These are phyloP conservation scores for Lamprotornis superbus DNA, from an alignment of 2,113 vertebrate genomes.

Conservation along the genomic window DNA sequence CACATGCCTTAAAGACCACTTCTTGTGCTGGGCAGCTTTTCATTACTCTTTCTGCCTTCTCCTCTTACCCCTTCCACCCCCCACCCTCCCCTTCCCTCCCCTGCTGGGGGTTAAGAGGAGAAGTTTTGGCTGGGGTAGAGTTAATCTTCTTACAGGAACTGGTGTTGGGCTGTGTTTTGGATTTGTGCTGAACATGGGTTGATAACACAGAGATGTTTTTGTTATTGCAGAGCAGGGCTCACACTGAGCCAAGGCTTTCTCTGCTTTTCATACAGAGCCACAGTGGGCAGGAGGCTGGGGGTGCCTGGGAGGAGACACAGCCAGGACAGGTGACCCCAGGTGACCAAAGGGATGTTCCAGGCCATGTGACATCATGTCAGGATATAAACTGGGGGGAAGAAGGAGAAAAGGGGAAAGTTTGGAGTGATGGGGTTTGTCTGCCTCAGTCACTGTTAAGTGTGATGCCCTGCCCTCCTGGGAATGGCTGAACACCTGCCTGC, in stretches of 20 bases:
- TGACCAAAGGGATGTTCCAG: background rate
- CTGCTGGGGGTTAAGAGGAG: background rate
- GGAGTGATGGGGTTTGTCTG: background rate
- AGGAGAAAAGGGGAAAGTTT: accelerated
- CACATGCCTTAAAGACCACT: background rate
- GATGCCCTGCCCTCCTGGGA: background rate
- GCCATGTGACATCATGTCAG: background rate
- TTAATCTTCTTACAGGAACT: background rate
- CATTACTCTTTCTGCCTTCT: background rate
- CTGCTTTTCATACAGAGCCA: accelerated
- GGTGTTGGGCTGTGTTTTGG: background rate
- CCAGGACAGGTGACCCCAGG: background rate
- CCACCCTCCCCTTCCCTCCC: background rate
- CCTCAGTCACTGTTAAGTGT: accelerated
- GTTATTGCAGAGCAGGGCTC: background rate
- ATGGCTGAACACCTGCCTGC: background rate
- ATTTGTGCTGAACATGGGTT: background rate
- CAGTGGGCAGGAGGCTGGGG: background rate
- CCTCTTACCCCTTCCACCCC: background rate
- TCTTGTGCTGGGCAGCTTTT: background rate
- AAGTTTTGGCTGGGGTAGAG: background rate
- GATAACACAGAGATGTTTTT: background rate
- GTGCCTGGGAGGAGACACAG: background rate
- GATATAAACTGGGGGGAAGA: background rate
- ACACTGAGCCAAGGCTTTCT: background rate